phyloP scores from a whole-genome alignment of 2,888 invertebrate genomes.

The Aradus depressus region DNA sequence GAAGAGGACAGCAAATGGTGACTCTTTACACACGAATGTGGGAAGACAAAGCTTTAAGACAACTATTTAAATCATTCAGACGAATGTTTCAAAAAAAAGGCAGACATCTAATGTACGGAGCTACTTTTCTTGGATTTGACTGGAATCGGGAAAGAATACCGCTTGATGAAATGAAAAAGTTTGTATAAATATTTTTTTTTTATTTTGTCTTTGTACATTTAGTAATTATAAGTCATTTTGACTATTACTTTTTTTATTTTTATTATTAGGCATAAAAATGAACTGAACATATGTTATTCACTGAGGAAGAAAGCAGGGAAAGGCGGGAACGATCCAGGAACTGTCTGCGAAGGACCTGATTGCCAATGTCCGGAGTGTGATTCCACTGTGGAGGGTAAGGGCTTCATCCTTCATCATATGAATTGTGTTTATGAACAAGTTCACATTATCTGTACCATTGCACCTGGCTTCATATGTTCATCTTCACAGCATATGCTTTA shows the following conservation, averaged over 20 bases:
- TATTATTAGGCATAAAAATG: constrained; percentile 22
- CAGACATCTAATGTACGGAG: constrained; percentile 45
- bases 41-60: constrained; percentile 39
- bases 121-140: constrained; percentile 45
- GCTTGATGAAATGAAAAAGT: constrained; percentile 45
- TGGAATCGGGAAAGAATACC: constrained; percentile 51
- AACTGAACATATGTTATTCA: constrained; percentile 24
- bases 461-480: not conserved
- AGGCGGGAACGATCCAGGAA: constrained; percentile 13
- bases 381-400: constrained; percentile 14
- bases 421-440: constrained; percentile 1
- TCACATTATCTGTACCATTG: not conserved
- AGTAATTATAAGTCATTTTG: not conserved
- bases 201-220: not conserved
- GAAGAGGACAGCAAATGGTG: constrained; percentile 52
- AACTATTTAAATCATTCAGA: constrained; percentile 35
- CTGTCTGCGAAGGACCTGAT: constrained; percentile 1
- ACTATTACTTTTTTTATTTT: not conserved
- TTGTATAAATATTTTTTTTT: no score
- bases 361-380: constrained; percentile 16
- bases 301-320: constrained; percentile 19
- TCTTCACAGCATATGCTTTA: constrained; percentile 1
- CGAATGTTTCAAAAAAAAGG: constrained; percentile 40
- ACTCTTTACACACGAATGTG: constrained; percentile 50
- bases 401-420: constrained; percentile 7